Conservation (phyloP, 2,113 vertebrate species). For the Forbesichthys papilliferus region DNA sequence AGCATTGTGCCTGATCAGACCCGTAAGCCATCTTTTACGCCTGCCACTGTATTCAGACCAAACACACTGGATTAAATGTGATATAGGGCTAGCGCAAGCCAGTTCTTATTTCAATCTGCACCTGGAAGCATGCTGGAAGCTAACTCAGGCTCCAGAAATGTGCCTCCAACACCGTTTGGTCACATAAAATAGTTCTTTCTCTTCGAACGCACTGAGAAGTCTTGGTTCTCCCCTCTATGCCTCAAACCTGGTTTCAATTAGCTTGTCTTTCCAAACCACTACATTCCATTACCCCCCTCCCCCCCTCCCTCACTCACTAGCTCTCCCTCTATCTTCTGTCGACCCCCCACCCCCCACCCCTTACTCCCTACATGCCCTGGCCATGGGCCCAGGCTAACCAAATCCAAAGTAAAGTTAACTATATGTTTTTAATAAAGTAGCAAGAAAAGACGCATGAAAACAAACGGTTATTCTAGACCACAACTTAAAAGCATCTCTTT, state of each 20-base stretch:
- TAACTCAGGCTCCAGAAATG: background rate
- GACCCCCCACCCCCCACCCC: background rate
- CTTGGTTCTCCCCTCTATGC: slow-evolving; percentile 54
- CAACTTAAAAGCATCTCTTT: too few species aligned
- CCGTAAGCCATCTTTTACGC: background rate
- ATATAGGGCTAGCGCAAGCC: too few species aligned
- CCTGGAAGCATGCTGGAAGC: slow-evolving; percentile 3
- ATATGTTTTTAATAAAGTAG: too few species aligned
- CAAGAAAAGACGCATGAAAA: too few species aligned
- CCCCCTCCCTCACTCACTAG: slow-evolving; percentile 21
- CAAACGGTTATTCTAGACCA: too few species aligned
- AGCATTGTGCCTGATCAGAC: background rate
- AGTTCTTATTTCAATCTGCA: background rate
- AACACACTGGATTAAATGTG: background rate
- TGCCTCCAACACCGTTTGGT: slow-evolving; percentile 10
- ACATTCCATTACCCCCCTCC: slow-evolving; percentile 80
- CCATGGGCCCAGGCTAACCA: too few species aligned
- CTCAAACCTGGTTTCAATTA: slow-evolving; percentile 85
- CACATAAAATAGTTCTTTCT: slow-evolving; percentile 42
- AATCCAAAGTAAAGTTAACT: too few species aligned
- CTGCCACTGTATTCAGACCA: slow-evolving; percentile 5
- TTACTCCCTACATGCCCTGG: too few species aligned
- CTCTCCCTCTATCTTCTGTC: slow-evolving; percentile 32
- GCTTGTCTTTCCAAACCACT: slow-evolving; percentile 84
- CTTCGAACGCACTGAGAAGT: slow-evolving; percentile 50